Percentiles rank a stretch among this genome's conserved stretches.
Conservation (phyloP, 2,797 vertebrate species). For the Eulemur albifrons region DNA sequence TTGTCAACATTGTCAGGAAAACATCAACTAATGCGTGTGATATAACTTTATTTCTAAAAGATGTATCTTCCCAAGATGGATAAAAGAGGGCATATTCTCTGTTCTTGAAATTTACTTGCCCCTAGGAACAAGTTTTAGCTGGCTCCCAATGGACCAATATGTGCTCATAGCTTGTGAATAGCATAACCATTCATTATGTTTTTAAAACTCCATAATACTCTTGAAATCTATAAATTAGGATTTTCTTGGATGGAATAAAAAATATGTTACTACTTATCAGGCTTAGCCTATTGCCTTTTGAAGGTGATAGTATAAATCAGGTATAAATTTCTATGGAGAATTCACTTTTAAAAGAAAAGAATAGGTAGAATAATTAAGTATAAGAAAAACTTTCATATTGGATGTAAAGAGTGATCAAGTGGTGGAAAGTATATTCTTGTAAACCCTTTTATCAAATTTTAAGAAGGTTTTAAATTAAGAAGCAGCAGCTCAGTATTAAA, state of each 20-base stretch:
- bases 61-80: slow-evolving; percentile 66
- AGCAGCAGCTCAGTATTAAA: neutral
- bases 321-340: neutral
- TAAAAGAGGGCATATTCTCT: slow-evolving; percentile 32
- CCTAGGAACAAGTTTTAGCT: neutral
- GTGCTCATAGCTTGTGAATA: slow-evolving; percentile 68
- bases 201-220: neutral
- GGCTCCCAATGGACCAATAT: neutral
- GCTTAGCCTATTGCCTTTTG: neutral
- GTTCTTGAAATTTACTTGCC: slow-evolving; percentile 2
- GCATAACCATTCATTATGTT: neutral
- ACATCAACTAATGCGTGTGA: slow-evolving; percentile 28
- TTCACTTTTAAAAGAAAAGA: neutral
- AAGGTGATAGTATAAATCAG: neutral
- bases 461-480: neutral
- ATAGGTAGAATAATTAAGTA: neutral
- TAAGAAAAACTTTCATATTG: neutral
- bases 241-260: neutral
- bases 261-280: neutral
- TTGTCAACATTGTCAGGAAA: neutral
- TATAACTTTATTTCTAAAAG: slow-evolving; percentile 79
- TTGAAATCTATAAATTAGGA: neutral
- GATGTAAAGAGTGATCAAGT: neutral
- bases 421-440: neutral
- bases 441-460: neutral